Percentiles rank a stretch among this genome's conserved stretches.
These are phyloP conservation scores for Protosalanx chinensis DNA, from an alignment of 2,797 vertebrate species.

Conservation along the genomic window DNA sequence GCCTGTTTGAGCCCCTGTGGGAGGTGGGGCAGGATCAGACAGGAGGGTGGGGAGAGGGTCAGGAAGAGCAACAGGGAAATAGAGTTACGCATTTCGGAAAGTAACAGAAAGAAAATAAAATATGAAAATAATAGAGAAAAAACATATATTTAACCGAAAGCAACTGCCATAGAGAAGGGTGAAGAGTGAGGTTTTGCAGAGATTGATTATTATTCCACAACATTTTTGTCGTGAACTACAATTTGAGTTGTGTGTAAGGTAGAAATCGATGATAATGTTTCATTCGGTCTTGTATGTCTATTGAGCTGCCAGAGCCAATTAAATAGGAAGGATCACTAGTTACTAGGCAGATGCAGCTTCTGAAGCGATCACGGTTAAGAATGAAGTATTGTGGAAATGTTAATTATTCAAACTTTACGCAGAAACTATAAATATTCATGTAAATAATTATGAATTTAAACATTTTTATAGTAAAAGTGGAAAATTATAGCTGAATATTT, in stretches of 20 bases:
- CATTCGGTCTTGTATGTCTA: not conserved
- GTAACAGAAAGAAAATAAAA: not conserved
- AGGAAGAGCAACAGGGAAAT: not conserved
- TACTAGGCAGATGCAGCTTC: slow-evolving; percentile 50
- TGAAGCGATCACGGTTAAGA: not conserved
- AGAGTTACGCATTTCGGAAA: not conserved
- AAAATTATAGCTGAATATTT: not conserved
- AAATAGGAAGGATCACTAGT: slow-evolving; percentile 42
- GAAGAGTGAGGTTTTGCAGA: not conserved
- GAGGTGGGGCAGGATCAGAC: not conserved
- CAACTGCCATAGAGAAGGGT: not conserved
- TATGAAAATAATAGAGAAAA: not conserved
- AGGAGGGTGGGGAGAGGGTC: not conserved
- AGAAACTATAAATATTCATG: no score
- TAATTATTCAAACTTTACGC: no score
- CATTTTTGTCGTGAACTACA: no score
- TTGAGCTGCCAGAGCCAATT: slow-evolving; percentile 30
- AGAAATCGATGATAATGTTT: not conserved
- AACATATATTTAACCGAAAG: not conserved
- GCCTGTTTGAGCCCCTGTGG: slow-evolving; percentile 56
- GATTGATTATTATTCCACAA: no score
- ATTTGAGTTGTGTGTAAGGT: no score
- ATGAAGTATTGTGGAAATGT: slow-evolving; percentile 13
- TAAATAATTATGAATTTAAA: not conserved
- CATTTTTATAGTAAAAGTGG: not conserved